Base-by-base conservation (phyloP, 2,888 invertebrate genomes). In the Autographa pulchrina region DNA sequence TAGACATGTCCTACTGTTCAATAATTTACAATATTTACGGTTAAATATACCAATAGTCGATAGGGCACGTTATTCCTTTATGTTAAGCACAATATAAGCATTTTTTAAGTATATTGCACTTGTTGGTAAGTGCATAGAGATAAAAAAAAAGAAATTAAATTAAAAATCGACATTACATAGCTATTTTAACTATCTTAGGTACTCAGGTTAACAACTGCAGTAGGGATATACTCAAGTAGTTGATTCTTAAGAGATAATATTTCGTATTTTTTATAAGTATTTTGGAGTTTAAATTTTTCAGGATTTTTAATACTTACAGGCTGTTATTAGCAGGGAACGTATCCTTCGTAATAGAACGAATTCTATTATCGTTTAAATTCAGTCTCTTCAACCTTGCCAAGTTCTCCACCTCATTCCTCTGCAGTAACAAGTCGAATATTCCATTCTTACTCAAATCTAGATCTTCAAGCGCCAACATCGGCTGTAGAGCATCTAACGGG, bases 401-500 rank as follows among this genome's bases (percentile, higher is more conserved):
- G 20, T 86, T 82, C 3, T 90, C 85, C 25, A 86, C 88, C 20
- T 91, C 89, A n/a, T 85, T 87, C 58, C 88, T 91, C 65, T 88
- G 87, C 16, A 96, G 89, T 32, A 93, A 43, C 65, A 96, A 73
- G 64, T 94, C 93, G 25, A 84, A 89, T 54, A 96, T 92, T 0
- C 88, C 90, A 85, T 96, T 96, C 74, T 95, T 92, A 78, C 96
- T 96, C 65, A 96, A 76, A 87, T 96, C 95, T 63, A 96, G 75
- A 11, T 93, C 92, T 77, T 94, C 92, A 20, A 96, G 81, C 38
- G 89, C 80, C 11, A 83, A 83, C 88, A 96, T 88, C n/a, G 92
- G 91, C 56, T 90, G 86, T 20, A 96, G 74, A 0, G 95, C 89
- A 5, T 93, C 92, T 16, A 92, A 81, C 0, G 95, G 95, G 41